A percentile compares a stretch with the other conserved stretches of the same genome.
These are phyloP conservation scores for Notothenia coriiceps DNA, from an alignment of 2,113 vertebrate genomes.

Conservation along the genomic window DNA sequence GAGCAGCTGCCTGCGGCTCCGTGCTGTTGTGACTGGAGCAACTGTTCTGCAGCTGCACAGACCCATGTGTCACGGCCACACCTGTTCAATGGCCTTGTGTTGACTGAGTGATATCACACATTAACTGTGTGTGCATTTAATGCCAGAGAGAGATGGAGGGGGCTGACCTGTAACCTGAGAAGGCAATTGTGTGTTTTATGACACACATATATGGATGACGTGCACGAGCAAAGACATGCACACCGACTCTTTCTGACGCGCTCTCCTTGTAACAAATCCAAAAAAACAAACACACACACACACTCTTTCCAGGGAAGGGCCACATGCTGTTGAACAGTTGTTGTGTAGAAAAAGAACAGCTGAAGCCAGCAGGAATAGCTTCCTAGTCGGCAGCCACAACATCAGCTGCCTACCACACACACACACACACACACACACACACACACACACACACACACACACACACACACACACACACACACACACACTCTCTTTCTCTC, in stretches of 20 bases:
- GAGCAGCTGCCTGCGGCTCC: constrained; percentile 55
- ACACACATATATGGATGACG: constrained; percentile 5
- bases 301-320: not conserved
- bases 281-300: constrained; percentile 44
- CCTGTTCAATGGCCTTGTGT: constrained; percentile 68
- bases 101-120: constrained; percentile 64
- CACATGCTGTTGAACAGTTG: constrained; percentile 69
- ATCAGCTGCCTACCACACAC: constrained; percentile 48
- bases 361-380: constrained; percentile 59
- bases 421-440: constrained; percentile 21
- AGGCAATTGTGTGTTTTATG: constrained; percentile 12
- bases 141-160: not conserved
- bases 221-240: not conserved
- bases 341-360: constrained; percentile 61
- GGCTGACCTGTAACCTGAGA: constrained; percentile 19
- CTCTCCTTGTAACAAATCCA: constrained; percentile 26
- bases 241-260: constrained; percentile 2
- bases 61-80: constrained; percentile 67
- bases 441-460: not conserved
- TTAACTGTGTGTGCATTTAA: constrained; percentile 53
- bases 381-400: constrained; percentile 45
- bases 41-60: constrained; percentile 71
- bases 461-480: not conserved
- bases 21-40: constrained; percentile 68
- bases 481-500: too few species aligned